phyloP scores from a whole-genome alignment of 2,113 vertebrate genomes.

The Psephotus haematonotus region DNA sequence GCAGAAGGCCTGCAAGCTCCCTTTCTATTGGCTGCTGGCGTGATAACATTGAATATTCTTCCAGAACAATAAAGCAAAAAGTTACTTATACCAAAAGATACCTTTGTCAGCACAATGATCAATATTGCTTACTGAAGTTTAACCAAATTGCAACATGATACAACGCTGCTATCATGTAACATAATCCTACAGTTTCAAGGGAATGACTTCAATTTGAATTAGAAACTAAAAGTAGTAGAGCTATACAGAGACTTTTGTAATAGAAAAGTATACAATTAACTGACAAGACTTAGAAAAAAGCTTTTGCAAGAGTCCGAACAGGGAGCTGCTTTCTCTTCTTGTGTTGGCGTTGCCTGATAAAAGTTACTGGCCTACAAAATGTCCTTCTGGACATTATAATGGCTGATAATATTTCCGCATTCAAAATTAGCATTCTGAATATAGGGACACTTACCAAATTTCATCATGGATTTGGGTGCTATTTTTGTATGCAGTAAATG shows the following conservation, averaged over 20 bases:
- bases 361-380: neutral
- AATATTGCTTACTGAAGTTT: accelerated
- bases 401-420: neutral
- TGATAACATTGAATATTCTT: neutral
- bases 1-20: neutral
- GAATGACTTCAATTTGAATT: neutral
- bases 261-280: neutral
- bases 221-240: neutral
- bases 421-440: neutral
- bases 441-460: neutral
- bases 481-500: neutral
- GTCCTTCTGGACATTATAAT: neutral
- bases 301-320: neutral
- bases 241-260: neutral
- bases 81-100: neutral
- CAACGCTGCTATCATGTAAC: neutral
- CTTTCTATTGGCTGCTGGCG: neutral
- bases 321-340: neutral
- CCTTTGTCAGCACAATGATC: neutral
- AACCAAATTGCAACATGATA: neutral
- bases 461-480: neutral
- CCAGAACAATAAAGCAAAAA: neutral
- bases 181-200: neutral
- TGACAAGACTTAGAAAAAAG: neutral
- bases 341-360: neutral